Percentiles rank a stretch among this genome's conserved stretches.
Conservation (phyloP, 2,888 invertebrate species). For the Miltochrista miniata region DNA sequence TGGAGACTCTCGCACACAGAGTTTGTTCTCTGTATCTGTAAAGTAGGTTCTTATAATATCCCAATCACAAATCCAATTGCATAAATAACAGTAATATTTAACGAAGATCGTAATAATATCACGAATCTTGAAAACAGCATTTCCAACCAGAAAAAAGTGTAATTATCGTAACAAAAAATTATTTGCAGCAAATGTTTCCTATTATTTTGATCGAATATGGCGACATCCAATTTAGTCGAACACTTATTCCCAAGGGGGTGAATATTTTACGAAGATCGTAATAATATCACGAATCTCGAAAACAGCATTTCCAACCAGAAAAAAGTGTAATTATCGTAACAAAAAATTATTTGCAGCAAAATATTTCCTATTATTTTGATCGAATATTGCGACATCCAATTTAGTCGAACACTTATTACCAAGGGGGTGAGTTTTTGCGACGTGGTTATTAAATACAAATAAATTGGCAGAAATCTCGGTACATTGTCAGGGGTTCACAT, state of each 20-base stretch:
- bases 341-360: background rate
- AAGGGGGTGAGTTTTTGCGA: conserved; percentile 12
- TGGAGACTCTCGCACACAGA: too few relatives aligned
- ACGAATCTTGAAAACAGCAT: too few relatives aligned
- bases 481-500: conserved; percentile 39
- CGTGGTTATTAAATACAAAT: conserved; percentile 40
- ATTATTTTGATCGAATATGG: conserved; percentile 2
- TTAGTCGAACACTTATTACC: conserved; percentile 18
- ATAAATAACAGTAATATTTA: too few relatives aligned
- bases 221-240: conserved; percentile 23
- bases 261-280: conserved; percentile 12
- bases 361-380: conserved; percentile 1
- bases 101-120: too few relatives aligned
- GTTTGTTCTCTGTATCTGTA: too few relatives aligned
- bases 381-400: conserved; percentile 14
- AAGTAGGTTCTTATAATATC: too few relatives aligned
- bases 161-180: background rate
- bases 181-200: background rate
- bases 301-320: background rate
- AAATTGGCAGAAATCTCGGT: conserved; percentile 38
- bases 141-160: too few relatives aligned
- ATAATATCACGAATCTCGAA: too few relatives aligned
- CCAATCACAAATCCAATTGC: too few relatives aligned
- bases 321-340: too few relatives aligned
- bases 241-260: conserved; percentile 12